Percentiles rank a stretch among this genome's conserved stretches.
Evolutionary conservation across 1,140 invertebrate genomes (phyloP).

Genomic region (Epicauta chinensis): DNA sequence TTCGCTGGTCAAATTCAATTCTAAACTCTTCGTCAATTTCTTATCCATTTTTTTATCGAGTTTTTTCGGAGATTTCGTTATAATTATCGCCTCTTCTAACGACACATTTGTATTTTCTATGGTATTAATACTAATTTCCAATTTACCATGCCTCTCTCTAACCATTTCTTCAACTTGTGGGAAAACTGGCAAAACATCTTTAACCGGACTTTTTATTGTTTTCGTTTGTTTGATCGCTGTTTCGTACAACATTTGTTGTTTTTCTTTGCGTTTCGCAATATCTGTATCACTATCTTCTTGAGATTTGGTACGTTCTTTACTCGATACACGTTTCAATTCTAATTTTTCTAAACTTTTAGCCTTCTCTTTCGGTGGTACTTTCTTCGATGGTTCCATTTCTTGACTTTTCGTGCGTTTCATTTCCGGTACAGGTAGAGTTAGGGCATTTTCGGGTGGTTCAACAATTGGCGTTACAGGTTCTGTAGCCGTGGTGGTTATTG

Average conservation of each 20-base stretch:
- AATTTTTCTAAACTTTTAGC: constrained; percentile 59
- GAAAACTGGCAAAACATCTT: constrained; percentile 58
- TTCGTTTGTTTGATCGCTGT: constrained; percentile 64
- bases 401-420: constrained; percentile 57
- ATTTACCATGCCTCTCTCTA: constrained; percentile 38
- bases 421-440: constrained; percentile 47
- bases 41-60: constrained; percentile 57
- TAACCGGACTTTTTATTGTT: constrained; percentile 60
- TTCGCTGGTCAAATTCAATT: constrained; percentile 41
- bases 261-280: constrained; percentile 59
- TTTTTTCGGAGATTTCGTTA: constrained; percentile 62
- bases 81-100: constrained; percentile 47
- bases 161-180: constrained; percentile 58
- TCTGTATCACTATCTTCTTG: constrained; percentile 62
- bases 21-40: constrained; percentile 61
- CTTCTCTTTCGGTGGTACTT: constrained; percentile 54
- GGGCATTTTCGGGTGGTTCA: constrained; percentile 48
- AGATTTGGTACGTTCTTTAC: constrained; percentile 59
- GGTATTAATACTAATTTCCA: constrained; percentile 43
- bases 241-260: constrained; percentile 64
- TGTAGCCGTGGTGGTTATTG: constrained; percentile 34
- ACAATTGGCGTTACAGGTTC: constrained; percentile 43
- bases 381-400: constrained; percentile 50
- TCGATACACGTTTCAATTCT: constrained; percentile 51
- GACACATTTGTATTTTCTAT: constrained; percentile 37